These are phyloP conservation scores for Calameuta idolon DNA, from an alignment of 2,888 invertebrate species.

Conservation along the genomic window DNA sequence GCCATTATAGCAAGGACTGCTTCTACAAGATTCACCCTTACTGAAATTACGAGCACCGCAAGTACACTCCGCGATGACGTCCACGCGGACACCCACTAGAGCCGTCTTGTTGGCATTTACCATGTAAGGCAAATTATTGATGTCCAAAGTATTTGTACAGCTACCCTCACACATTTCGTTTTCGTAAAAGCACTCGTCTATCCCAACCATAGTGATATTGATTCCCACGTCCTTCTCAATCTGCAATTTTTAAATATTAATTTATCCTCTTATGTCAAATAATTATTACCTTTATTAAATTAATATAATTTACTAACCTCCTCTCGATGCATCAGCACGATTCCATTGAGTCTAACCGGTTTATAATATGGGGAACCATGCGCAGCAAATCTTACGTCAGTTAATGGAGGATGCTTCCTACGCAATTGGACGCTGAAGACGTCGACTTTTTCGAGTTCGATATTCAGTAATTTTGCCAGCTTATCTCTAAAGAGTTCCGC, in stretches of 20 bases:
- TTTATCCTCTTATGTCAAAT: background rate
- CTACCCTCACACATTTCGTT: slow-evolving; percentile 96
- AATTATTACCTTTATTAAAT: background rate
- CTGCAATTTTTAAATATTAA: slow-evolving; percentile 55
- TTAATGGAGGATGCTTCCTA: slow-evolving; percentile 87
- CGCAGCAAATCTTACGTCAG: slow-evolving; percentile 93
- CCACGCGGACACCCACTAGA: slow-evolving; percentile 94
- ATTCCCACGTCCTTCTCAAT: slow-evolving; percentile 95
- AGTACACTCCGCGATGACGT: slow-evolving; percentile 91
- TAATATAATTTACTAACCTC: slow-evolving; percentile 68
- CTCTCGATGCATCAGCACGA: slow-evolving; percentile 92
- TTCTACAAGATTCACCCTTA: slow-evolving; percentile 89
- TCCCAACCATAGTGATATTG: slow-evolving; percentile 97
- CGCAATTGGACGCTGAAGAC: slow-evolving; percentile 95
- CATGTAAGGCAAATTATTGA: slow-evolving; percentile 90
- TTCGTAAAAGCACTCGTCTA: slow-evolving; percentile 95
- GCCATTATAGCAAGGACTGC: slow-evolving; percentile 93
- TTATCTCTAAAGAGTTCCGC: slow-evolving; percentile 90
- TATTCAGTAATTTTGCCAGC: slow-evolving; percentile 85
- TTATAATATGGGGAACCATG: slow-evolving; percentile 97
- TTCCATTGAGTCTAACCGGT: slow-evolving; percentile 92
- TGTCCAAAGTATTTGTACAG: slow-evolving; percentile 92
- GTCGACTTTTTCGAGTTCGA: slow-evolving; percentile 90
- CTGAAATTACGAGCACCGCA: slow-evolving; percentile 95
- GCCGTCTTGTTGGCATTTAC: slow-evolving; percentile 98